Conservation (phyloP, 2,797 vertebrate genomes). For the Enteromius viviparus region DNA sequence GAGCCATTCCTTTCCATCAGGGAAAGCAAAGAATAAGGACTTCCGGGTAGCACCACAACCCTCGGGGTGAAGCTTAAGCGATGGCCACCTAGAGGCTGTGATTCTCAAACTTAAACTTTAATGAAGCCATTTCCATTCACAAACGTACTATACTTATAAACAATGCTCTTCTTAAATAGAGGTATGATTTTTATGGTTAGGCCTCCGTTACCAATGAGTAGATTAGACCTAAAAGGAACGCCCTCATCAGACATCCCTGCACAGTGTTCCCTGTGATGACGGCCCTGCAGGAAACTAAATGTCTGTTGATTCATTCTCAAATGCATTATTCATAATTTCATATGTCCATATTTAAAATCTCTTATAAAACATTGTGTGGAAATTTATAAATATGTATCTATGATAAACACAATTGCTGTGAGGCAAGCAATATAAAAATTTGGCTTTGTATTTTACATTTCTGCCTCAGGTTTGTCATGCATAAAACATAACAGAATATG, state of each 20-base stretch:
- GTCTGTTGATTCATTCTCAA: constrained; percentile 30
- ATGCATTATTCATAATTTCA: constrained; percentile 39
- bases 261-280: neutral
- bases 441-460: constrained; percentile 42
- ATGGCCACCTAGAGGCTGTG: constrained; percentile 10
- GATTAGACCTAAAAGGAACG: neutral
- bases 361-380: constrained; percentile 40
- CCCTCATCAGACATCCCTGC: neutral
- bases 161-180: neutral
- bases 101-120: constrained; percentile 33
- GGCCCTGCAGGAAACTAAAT: neutral
- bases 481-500: constrained; percentile 61
- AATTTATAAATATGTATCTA: constrained; percentile 61
- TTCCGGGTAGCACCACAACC: neutral
- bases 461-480: constrained; percentile 53
- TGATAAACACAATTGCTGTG: constrained; percentile 55
- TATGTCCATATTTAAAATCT: constrained; percentile 39
- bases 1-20: neutral
- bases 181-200: neutral
- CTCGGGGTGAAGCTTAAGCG: neutral
- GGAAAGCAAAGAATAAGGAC: constrained; percentile 18
- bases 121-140: constrained; percentile 37
- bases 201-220: neutral
- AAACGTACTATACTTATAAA: constrained; percentile 5
- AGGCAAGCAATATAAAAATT: constrained; percentile 44